Base-by-base conservation (phyloP, 1,140 invertebrate species). In the Halyomorpha halys region DNA sequence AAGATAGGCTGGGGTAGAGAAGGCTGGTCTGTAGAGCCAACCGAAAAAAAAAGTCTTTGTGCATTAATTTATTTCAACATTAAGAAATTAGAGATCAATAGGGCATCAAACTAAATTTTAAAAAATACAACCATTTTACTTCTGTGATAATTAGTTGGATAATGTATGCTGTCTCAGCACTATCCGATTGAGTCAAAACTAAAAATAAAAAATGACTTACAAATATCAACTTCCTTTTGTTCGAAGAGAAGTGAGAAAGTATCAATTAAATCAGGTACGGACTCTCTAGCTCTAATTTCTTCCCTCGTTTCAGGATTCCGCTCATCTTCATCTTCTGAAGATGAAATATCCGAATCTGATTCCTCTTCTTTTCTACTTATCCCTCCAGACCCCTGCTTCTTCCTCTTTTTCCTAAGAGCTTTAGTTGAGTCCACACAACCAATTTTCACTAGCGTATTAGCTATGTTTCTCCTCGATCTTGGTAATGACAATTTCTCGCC, bases 401-500 rank as follows among this genome's bases (percentile, higher is more conserved):
- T 25, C 14, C 15, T 21, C 5, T 56, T 56, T 27, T 56, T 56
- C 15, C 23, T 4, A 25, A 56, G 23, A 16, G 3, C 53, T 56
- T 56, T 56, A 6, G 53, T 56, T 2, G 18, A 23, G 3, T 56
- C 19, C 2, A 23, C 53, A 27, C 18, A 56, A 56, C 53, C 53
- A 3, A 56, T 19, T 15, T 23, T 56, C 2, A 56, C 53, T 23
- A 56, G 14, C 11, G 53, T 25, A 11, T 4, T 56, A 56, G 53
- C 53, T 56, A 56, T 15, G 23, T 23, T 56, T 56, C 23, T 19
- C 18, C 53, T 19, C 8, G 53, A 56, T 56, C 53, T 56, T 21
- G 18, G 6, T 13, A 23, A n/a, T 5, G 2, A 27, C 23, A 56
- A 56, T 56, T 56, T 56, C 15, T 9, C 53, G 11, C 27, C 11